These are phyloP conservation scores for Chalcis sispes DNA, from an alignment of 2,888 invertebrate genomes.

Conservation along the genomic window DNA sequence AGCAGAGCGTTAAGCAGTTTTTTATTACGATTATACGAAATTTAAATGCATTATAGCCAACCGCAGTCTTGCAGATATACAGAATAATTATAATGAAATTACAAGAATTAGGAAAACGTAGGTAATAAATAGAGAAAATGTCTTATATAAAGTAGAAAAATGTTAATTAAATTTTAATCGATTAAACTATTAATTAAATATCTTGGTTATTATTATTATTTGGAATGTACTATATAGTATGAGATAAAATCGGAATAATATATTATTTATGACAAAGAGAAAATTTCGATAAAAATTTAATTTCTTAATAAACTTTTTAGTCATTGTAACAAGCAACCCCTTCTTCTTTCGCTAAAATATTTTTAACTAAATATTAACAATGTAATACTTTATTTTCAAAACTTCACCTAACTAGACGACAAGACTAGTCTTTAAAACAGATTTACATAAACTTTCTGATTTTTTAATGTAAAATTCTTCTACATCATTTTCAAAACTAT, in stretches of 20 bases:
- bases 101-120: slow-evolving; percentile 35
- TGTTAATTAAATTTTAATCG: slow-evolving; percentile 41
- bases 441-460: slow-evolving; percentile 45
- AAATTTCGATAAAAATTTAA: slow-evolving; percentile 35
- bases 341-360: slow-evolving; percentile 31
- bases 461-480: slow-evolving; percentile 36
- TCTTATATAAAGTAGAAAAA: slow-evolving; percentile 50
- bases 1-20: slow-evolving; percentile 49
- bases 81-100: slow-evolving; percentile 30
- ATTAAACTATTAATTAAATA: slow-evolving; percentile 46
- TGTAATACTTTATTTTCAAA: slow-evolving; percentile 43
- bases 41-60: slow-evolving; percentile 46
- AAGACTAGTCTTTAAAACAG: slow-evolving; percentile 52
- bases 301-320: slow-evolving; percentile 36
- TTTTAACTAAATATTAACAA: slow-evolving; percentile 53
- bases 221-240: slow-evolving; percentile 36
- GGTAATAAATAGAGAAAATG: slow-evolving; percentile 42
- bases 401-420: slow-evolving; percentile 52
- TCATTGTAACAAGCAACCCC: no score
- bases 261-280: slow-evolving; percentile 37
- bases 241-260: slow-evolving; percentile 44
- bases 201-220: slow-evolving; percentile 39
- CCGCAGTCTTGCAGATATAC: slow-evolving; percentile 48
- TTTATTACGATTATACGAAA: slow-evolving; percentile 12
- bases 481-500: slow-evolving; percentile 40